These are phyloP conservation scores for Hippopotamus amphibius DNA, from an alignment of 2,113 vertebrate genomes.

Conservation along the genomic window DNA sequence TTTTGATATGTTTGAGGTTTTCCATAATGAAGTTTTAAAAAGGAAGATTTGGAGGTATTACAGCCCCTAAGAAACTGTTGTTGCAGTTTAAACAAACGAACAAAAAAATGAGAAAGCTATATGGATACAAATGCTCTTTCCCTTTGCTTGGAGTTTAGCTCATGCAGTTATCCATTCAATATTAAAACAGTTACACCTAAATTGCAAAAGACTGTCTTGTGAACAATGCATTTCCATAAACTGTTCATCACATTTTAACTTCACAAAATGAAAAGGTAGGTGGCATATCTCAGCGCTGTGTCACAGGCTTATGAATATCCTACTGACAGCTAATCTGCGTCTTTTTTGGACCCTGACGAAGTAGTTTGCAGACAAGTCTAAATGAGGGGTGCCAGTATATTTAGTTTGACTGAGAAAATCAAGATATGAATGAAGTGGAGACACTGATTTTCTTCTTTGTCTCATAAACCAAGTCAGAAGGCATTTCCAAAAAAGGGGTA, in stretches of 20 bases:
- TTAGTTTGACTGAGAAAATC: constrained; percentile 44
- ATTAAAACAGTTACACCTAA: background rate
- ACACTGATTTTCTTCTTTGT: background rate
- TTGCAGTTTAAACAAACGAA: background rate
- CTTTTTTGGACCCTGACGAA: constrained; percentile 40
- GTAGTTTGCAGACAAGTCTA: constrained; percentile 31
- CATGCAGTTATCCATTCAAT: constrained; percentile 46
- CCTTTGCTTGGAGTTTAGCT: background rate
- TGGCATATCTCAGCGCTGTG: background rate
- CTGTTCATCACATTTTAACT: constrained; percentile 23
- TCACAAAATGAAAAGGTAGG: background rate
- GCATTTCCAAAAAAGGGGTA: background rate
- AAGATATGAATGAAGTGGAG: constrained; percentile 2
- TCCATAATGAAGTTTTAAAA: constrained; percentile 33
- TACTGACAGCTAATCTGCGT: background rate
- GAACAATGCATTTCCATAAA: constrained; percentile 42
- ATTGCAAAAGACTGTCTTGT: background rate
- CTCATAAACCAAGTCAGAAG: constrained; percentile 11
- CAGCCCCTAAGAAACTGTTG: background rate
- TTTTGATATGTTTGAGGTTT: background rate
- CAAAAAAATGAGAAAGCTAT: background rate
- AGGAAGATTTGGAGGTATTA: constrained; percentile 10
- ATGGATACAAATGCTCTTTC: constrained; percentile 1
- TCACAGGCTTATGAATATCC: background rate
- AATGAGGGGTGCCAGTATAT: background rate